phyloP scores from a whole-genome alignment of 2,113 vertebrate genomes.

The Podarcis muralis region DNA sequence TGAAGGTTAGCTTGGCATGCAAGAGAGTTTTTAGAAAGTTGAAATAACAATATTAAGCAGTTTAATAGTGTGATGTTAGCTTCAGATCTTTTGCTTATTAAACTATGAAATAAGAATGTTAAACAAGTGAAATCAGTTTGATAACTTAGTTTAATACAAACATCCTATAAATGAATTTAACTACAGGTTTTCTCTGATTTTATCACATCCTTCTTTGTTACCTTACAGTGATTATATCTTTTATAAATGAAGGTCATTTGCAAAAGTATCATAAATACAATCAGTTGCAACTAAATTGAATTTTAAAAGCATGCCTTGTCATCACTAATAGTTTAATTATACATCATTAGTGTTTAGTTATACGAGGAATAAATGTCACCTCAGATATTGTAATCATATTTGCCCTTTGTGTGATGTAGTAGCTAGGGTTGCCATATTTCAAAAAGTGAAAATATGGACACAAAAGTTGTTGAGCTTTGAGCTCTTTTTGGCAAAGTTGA shows the following conservation, averaged over 20 bases:
- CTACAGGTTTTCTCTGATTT: conserved; percentile 30
- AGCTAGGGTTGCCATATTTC: too few species aligned
- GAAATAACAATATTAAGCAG: neutral
- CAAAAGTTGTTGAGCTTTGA: too few species aligned
- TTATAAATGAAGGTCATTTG: conserved; percentile 31
- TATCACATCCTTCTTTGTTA: neutral
- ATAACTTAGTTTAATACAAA: conserved; percentile 30
- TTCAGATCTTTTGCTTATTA: neutral
- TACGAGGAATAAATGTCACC: conserved; percentile 21
- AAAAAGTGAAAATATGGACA: too few species aligned
- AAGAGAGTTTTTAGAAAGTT: conserved; percentile 25
- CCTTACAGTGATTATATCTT: neutral
- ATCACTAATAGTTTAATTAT: neutral
- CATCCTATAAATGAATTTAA: neutral
- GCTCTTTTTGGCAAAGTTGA: too few species aligned
- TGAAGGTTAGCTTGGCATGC: conserved; percentile 24
- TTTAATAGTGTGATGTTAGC: neutral
- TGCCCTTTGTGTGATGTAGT: neutral
- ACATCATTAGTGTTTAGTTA: conserved; percentile 26
- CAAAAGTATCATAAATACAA: neutral
- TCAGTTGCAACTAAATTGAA: conserved; percentile 28
- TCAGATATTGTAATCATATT: neutral
- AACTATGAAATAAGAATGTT: neutral
- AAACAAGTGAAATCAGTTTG: conserved; percentile 20
- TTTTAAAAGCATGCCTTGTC: conserved; percentile 1